Conservation (phyloP, 2,797 vertebrate species). For the Linurgus olivaceus region DNA sequence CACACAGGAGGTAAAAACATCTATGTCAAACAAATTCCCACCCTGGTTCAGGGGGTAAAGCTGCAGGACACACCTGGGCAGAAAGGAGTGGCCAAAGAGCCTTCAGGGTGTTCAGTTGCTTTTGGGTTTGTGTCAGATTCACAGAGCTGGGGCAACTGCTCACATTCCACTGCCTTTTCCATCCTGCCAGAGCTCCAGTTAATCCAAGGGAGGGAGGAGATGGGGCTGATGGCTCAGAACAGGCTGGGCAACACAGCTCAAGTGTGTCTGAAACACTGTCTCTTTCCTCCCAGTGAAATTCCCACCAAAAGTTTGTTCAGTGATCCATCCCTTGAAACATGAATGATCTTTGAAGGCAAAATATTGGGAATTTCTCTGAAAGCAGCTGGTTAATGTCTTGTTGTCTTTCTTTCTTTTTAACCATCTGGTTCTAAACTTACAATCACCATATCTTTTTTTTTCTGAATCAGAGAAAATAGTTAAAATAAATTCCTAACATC, state of each 20-base stretch:
- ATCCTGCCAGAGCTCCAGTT: not conserved
- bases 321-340: not conserved
- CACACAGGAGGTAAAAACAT: not conserved
- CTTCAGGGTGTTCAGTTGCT: not conserved
- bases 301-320: not conserved
- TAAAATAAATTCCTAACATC: not conserved
- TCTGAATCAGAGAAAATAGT: not conserved
- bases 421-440: not conserved
- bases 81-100: not conserved
- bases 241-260: not conserved
- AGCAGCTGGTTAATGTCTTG: not conserved
- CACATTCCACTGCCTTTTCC: not conserved
- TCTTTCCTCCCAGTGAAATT: not conserved
- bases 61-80: not conserved
- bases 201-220: not conserved
- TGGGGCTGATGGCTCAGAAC: not conserved
- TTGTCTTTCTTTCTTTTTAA: not conserved
- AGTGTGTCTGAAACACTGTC: not conserved
- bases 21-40: not conserved
- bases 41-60: not conserved
- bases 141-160: not conserved
- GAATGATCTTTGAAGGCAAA: not conserved
- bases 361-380: not conserved
- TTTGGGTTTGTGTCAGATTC: not conserved
- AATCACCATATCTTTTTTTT: fast-evolving